phyloP scores from a whole-genome alignment of 1,140 invertebrate genomes.

The Drosophila arawakana region DNA sequence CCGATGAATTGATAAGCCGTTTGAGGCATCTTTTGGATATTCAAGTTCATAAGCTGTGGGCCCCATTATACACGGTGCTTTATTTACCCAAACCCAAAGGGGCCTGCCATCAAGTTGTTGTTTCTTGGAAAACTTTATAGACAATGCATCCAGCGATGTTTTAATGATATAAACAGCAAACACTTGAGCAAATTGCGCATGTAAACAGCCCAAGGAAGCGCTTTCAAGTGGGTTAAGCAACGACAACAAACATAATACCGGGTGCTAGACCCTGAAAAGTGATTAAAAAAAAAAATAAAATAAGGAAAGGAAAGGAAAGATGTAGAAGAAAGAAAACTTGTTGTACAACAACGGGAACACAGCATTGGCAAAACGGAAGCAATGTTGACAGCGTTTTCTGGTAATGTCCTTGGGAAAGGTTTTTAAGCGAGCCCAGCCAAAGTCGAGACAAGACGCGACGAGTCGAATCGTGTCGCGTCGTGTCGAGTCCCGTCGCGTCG shows the following conservation, averaged over 20 bases:
- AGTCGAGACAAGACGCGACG: not conserved
- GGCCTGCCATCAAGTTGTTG: constrained; percentile 6
- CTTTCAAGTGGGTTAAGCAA: constrained; percentile 47
- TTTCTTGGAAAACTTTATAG: constrained; percentile 29
- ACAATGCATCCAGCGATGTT: constrained; percentile 46
- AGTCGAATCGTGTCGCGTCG: not conserved
- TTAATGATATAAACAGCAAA: constrained; percentile 76
- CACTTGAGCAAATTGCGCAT: constrained; percentile 80
- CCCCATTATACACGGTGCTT: constrained; percentile 7
- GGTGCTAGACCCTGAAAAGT: constrained; percentile 79
- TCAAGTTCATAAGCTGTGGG: constrained; percentile 23
- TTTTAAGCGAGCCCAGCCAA: constrained; percentile 37
- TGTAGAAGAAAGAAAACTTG: constrained; percentile 50
- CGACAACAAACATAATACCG: constrained; percentile 33
- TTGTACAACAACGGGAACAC: constrained; percentile 57
- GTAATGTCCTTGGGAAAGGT: constrained; percentile 70
- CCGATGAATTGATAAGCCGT: not conserved
- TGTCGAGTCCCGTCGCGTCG: not conserved
- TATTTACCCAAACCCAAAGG: constrained; percentile 7
- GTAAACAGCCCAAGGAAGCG: constrained; percentile 63
- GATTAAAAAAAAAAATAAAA: constrained; percentile 67
- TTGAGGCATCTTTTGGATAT: not conserved
- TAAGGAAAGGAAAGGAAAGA: not conserved
- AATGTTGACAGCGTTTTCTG: constrained; percentile 46
- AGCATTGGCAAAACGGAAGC: constrained; percentile 24